A percentile compares a stretch with the other conserved stretches of the same genome.
Conservation (phyloP, 2,888 invertebrate species). For the Rotaria socialis region DNA sequence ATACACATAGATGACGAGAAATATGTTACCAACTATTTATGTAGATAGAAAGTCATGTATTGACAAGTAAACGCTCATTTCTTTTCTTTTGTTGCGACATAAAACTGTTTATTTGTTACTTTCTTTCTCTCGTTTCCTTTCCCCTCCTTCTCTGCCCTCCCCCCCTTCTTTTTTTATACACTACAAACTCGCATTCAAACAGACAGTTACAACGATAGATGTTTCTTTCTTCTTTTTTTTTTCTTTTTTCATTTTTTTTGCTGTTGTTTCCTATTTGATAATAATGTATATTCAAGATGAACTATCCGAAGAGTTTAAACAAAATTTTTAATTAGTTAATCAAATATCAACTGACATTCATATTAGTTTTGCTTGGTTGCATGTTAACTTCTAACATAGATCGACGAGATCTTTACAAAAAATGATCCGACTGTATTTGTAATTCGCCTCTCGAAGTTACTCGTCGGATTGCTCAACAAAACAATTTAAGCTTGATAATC, state of each 20-base stretch:
- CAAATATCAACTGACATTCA: neutral
- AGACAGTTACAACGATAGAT: slow-evolving; percentile 23
- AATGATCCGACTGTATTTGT: no score
- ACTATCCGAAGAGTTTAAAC: neutral
- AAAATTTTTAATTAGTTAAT: neutral
- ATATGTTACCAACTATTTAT: neutral
- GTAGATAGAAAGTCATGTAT: neutral
- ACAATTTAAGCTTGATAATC: no score
- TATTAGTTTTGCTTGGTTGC: neutral
- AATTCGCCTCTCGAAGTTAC: no score
- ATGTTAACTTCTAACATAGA: no score
- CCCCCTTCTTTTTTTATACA: neutral
- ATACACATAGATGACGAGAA: neutral
- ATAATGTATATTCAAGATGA: slow-evolving; percentile 19
- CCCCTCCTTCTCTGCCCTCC: no score
- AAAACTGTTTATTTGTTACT: neutral
- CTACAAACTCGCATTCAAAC: neutral
- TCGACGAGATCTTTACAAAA: no score
- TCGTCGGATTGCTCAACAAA: no score
- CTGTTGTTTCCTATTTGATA: slow-evolving; percentile 19
- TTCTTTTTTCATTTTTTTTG: neutral
- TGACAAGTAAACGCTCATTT: neutral
- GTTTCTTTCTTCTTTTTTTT: slow-evolving; percentile 20
- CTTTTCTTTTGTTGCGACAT: neutral
- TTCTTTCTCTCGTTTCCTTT: neutral